Percentiles rank a stretch among this genome's conserved stretches.
Evolutionary conservation across 2,888 invertebrate genomes (phyloP).

Genomic region (Stegana nigrithorax): DNA sequence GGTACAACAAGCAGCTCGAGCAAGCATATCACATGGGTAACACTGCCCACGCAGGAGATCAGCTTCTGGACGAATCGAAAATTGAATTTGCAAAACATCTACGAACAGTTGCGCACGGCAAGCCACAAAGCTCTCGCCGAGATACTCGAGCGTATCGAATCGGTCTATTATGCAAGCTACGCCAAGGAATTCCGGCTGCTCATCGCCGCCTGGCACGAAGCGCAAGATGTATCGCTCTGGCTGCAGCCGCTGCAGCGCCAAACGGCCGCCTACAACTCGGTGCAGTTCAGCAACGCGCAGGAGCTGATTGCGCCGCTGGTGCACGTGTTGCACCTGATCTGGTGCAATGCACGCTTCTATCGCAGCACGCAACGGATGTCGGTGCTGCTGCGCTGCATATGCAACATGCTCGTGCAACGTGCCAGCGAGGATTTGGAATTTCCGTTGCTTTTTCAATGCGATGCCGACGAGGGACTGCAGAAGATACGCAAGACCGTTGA

Average conservation of each 20-base stretch:
- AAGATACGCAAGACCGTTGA: slow-evolving; percentile 73
- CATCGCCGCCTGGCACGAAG: slow-evolving; percentile 80
- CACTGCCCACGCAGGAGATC: slow-evolving; percentile 78
- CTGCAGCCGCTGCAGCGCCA: slow-evolving; percentile 77
- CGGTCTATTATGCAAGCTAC: slow-evolving; percentile 84
- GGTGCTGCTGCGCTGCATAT: slow-evolving; percentile 82
- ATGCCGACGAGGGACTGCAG: slow-evolving; percentile 79
- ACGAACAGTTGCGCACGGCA: slow-evolving; percentile 84
- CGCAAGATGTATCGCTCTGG: slow-evolving; percentile 85
- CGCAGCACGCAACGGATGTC: slow-evolving; percentile 76
- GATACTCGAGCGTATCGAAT: slow-evolving; percentile 81
- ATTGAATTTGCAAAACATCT: slow-evolving; percentile 86
- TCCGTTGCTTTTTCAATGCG: slow-evolving; percentile 82
- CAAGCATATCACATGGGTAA: slow-evolving; percentile 37
- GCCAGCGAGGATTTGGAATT: slow-evolving; percentile 84
- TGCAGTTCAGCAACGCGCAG: slow-evolving; percentile 77
- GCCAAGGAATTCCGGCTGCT: slow-evolving; percentile 83
- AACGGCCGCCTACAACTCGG: slow-evolving; percentile 73
- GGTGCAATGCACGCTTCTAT: slow-evolving; percentile 86
- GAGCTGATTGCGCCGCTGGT: slow-evolving; percentile 77
- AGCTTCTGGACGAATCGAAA: slow-evolving; percentile 85
- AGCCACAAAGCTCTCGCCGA: slow-evolving; percentile 85
- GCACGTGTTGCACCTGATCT: slow-evolving; percentile 86
- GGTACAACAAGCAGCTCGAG: background rate
- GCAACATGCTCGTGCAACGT: slow-evolving; percentile 84